Evolutionary conservation across 2,113 vertebrate genomes (phyloP).

Genomic region (Xenopus borealis): DNA sequence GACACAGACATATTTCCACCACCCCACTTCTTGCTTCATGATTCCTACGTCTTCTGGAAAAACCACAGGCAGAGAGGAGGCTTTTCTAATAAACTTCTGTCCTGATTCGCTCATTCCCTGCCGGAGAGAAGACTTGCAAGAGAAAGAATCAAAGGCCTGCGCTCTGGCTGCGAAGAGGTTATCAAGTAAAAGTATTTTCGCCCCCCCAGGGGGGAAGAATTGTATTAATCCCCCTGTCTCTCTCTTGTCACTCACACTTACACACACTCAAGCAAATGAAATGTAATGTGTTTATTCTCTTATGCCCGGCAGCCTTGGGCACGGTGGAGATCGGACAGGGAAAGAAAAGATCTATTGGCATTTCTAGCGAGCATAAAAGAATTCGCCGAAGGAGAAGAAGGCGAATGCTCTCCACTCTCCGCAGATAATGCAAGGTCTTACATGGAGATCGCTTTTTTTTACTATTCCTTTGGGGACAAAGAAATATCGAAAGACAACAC

Average conservation of each 20-base stretch:
- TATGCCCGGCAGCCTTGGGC: neutral
- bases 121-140: neutral
- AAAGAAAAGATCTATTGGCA: neutral
- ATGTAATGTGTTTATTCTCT: neutral
- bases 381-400: neutral
- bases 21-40: neutral
- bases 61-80: neutral
- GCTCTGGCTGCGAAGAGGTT: slow-evolving; percentile 3
- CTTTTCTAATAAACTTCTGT: neutral
- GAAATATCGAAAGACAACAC: no score
- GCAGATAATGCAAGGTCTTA: no score
- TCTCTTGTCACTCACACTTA: neutral
- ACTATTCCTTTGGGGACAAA: no score
- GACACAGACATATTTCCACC: neutral
- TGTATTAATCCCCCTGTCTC: slow-evolving; percentile 21
- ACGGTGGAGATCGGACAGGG: neutral
- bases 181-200: slow-evolving; percentile 27
- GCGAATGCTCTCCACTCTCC: no score
- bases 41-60: neutral
- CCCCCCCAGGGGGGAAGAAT: slow-evolving; percentile 14
- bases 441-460: no score
- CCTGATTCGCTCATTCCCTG: neutral
- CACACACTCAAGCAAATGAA: slow-evolving; percentile 18
- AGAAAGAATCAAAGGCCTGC: neutral
- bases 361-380: neutral